Percentiles rank a stretch among this genome's conserved stretches.
Conservation (phyloP, 2,888 invertebrate species). For the Orthosia gracilis region DNA sequence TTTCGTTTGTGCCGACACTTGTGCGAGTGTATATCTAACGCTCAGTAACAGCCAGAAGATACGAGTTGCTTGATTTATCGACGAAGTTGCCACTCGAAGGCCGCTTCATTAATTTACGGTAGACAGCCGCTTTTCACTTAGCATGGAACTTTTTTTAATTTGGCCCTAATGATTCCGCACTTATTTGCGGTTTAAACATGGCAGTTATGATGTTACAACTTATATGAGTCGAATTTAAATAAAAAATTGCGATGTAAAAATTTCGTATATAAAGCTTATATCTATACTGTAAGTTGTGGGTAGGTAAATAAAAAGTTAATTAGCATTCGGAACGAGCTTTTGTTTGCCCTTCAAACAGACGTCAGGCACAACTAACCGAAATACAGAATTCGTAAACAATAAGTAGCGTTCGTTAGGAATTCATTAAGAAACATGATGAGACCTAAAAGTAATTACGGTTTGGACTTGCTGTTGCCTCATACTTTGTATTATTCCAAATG, state of each 20-base stretch:
- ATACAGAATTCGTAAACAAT: conserved; percentile 49
- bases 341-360: conserved; percentile 20
- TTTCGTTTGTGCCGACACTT: conserved; percentile 23
- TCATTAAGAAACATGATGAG: conserved; percentile 61
- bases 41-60: conserved; percentile 47
- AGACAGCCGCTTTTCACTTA: conserved; percentile 61
- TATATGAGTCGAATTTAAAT: conserved; percentile 1
- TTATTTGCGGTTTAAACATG: conserved; percentile 24
- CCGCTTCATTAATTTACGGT: conserved; percentile 60
- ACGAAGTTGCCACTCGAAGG: conserved; percentile 56
- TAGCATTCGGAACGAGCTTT: conserved; percentile 26
- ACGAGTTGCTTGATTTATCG: conserved; percentile 63
- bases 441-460: conserved; percentile 62
- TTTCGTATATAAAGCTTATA: neutral
- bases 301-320: conserved; percentile 37
- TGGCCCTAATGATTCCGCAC: conserved; percentile 22
- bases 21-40: conserved; percentile 33
- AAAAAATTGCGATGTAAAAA: neutral
- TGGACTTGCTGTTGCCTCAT: conserved; percentile 51
- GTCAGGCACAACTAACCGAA: conserved; percentile 28
- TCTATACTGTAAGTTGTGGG: neutral
- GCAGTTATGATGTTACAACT: neutral
- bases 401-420: conserved; percentile 56
- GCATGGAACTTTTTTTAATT: conserved; percentile 39
- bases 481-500: conserved; percentile 58